A percentile compares a stretch with the other conserved stretches of the same genome.
These are phyloP conservation scores for Simalia tracyae DNA, from an alignment of 2,797 vertebrate genomes.

Conservation along the genomic window DNA sequence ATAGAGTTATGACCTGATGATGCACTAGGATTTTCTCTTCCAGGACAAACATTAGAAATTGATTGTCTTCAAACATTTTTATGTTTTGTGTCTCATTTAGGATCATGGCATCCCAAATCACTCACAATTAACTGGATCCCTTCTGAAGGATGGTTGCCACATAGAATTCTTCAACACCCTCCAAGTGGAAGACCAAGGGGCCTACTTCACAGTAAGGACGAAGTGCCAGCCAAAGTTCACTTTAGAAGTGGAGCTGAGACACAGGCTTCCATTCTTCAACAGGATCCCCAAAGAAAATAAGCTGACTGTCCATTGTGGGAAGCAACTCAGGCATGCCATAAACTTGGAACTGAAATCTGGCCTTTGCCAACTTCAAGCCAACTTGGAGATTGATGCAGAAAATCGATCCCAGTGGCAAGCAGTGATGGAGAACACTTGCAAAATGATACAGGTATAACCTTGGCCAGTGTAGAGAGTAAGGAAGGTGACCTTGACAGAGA, in stretches of 20 bases:
- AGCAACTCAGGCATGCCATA: constrained; percentile 47
- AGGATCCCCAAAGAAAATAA: constrained; percentile 66
- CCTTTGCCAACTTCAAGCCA: constrained; percentile 68
- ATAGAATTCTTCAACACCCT: constrained; percentile 62
- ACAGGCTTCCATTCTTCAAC: constrained; percentile 58
- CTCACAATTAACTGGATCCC: constrained; percentile 72
- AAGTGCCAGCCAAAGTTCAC: constrained; percentile 65
- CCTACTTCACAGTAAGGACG: constrained; percentile 66
- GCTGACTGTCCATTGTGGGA: constrained; percentile 61
- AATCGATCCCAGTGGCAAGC: background rate
- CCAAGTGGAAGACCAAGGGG: constrained; percentile 53
- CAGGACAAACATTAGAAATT: background rate
- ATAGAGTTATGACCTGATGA: background rate
- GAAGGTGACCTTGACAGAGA: background rate
- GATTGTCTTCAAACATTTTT: background rate
- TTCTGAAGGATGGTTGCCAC: constrained; percentile 64
- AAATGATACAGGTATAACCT: background rate
- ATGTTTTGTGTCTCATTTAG: constrained; percentile 30
- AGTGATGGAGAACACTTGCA: background rate
- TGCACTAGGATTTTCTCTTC: background rate
- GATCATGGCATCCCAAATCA: constrained; percentile 63
- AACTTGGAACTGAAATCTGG: constrained; percentile 61
- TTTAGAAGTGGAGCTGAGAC: constrained; percentile 70
- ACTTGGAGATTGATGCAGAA: constrained; percentile 64
- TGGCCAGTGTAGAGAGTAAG: background rate